A percentile compares a stretch with the other conserved stretches of the same genome.
phyloP scores from a whole-genome alignment of 2,888 invertebrate genomes.

The Drosophila borborema region DNA sequence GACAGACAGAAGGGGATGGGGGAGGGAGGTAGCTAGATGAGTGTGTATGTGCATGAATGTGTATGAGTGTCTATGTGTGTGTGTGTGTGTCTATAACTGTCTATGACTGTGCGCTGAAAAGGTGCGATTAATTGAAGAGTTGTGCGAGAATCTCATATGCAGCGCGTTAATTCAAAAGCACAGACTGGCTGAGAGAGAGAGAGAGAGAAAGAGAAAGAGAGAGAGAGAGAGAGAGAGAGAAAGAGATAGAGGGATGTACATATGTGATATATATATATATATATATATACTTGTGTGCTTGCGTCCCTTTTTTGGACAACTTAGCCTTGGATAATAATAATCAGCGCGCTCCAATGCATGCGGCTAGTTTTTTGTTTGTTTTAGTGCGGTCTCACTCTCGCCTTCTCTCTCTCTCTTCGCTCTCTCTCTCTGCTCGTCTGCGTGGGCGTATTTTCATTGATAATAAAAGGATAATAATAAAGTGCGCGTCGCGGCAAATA shows the following conservation, averaged over 20 bases:
- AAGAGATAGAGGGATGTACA: not conserved
- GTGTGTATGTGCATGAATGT: too few relatives aligned
- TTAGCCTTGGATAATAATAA: constrained; percentile 64
- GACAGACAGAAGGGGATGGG: not conserved
- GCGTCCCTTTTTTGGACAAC: constrained; percentile 47
- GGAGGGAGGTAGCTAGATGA: not conserved
- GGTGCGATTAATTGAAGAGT: constrained; percentile 82
- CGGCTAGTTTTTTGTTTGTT: constrained; percentile 64
- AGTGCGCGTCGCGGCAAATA: constrained; percentile 75
- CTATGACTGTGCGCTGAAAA: constrained; percentile 58
- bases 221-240: not conserved
- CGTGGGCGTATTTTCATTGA: constrained; percentile 68
- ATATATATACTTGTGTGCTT: not conserved
- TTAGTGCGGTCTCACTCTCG: constrained; percentile 36
- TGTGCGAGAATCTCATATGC: constrained; percentile 34
- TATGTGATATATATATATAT: not conserved
- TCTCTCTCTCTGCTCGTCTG: not conserved
- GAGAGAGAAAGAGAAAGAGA: not conserved
- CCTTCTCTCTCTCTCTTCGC: not conserved
- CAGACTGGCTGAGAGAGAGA: constrained; percentile 12
- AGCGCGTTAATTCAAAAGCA: constrained; percentile 61
- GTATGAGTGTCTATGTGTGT: not conserved
- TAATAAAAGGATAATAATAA: constrained; percentile 79
- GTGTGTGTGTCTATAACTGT: constrained; percentile 8
- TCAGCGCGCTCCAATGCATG: constrained; percentile 52